Evolutionary conservation across 2,888 invertebrate genomes (phyloP).

Genomic region (Thereva nobilitata): DNA sequence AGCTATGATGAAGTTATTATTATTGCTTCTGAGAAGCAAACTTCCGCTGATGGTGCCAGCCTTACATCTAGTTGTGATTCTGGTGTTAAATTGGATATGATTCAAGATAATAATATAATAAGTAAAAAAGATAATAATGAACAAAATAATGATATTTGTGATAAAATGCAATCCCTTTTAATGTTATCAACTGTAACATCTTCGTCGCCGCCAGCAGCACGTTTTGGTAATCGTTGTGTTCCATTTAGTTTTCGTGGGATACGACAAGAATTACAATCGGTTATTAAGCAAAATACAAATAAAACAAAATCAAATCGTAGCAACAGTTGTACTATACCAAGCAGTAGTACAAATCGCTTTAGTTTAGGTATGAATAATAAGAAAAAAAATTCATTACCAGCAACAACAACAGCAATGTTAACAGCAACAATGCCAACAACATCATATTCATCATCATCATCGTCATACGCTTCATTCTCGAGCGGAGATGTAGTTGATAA

Average conservation of each 20-base stretch:
- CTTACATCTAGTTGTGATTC: slow-evolving; percentile 9
- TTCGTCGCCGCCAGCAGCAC: slow-evolving; percentile 38
- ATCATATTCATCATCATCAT: slow-evolving; percentile 16
- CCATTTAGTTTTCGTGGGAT: slow-evolving; percentile 39
- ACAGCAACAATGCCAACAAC: background rate
- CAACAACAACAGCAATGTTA: background rate
- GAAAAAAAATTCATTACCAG: slow-evolving; percentile 26
- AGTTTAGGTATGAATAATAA: slow-evolving; percentile 33
- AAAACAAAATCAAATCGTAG: slow-evolving; percentile 27
- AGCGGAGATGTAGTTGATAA: slow-evolving; percentile 11
- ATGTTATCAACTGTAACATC: slow-evolving; percentile 35
- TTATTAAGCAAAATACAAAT: slow-evolving; percentile 36
- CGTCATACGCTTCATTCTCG: slow-evolving; percentile 1
- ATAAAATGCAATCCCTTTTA: slow-evolving; percentile 27
- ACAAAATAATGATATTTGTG: slow-evolving; percentile 33
- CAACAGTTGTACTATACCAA: slow-evolving; percentile 39
- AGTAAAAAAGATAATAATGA: slow-evolving; percentile 28
- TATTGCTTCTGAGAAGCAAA: slow-evolving; percentile 34
- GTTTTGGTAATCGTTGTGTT: slow-evolving; percentile 36
- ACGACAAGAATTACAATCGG: slow-evolving; percentile 39
- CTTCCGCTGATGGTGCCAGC: background rate
- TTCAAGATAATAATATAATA: slow-evolving; percentile 4
- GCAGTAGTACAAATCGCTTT: slow-evolving; percentile 41
- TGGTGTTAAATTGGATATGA: too few relatives aligned
- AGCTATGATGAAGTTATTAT: slow-evolving; percentile 7